Evolutionary conservation across 1,140 invertebrate genomes (phyloP).

Genomic region (Colletes latitarsis): DNA sequence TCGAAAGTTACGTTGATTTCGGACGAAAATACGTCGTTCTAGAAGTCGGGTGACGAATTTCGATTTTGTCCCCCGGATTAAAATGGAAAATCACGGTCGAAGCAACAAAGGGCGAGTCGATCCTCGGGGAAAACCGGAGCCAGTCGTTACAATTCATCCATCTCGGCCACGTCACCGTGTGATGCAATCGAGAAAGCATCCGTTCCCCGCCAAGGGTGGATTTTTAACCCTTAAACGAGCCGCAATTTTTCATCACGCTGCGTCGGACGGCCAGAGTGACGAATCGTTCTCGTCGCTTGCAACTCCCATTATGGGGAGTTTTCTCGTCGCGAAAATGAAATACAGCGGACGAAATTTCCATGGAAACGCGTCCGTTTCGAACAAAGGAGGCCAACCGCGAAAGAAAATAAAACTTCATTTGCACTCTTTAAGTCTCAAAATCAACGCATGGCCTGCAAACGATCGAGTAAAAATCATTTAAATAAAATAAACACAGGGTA

Average conservation of each 20-base stretch:
- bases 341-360: too few relatives aligned
- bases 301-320: neutral
- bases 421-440: too few relatives aligned
- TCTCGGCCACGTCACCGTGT: conserved; percentile 29
- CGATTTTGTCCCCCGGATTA: neutral
- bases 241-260: neutral
- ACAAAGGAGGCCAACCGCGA: too few relatives aligned
- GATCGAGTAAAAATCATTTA: too few relatives aligned
- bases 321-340: too few relatives aligned
- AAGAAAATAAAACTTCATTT: too few relatives aligned
- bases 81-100: neutral
- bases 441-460: too few relatives aligned
- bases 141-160: conserved; percentile 40
- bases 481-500: too few relatives aligned
- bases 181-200: conserved; percentile 50
- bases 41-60: too few relatives aligned
- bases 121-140: conserved; percentile 23
- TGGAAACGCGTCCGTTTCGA: too few relatives aligned
- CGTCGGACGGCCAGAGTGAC: neutral
- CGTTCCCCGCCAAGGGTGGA: neutral
- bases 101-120: conserved; percentile 7
- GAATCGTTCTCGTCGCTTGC: neutral
- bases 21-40: too few relatives aligned
- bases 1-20: too few relatives aligned
- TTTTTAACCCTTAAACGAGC: neutral